These are phyloP conservation scores for Acleris emargana DNA, from an alignment of 2,888 invertebrate genomes.

Conservation along the genomic window DNA sequence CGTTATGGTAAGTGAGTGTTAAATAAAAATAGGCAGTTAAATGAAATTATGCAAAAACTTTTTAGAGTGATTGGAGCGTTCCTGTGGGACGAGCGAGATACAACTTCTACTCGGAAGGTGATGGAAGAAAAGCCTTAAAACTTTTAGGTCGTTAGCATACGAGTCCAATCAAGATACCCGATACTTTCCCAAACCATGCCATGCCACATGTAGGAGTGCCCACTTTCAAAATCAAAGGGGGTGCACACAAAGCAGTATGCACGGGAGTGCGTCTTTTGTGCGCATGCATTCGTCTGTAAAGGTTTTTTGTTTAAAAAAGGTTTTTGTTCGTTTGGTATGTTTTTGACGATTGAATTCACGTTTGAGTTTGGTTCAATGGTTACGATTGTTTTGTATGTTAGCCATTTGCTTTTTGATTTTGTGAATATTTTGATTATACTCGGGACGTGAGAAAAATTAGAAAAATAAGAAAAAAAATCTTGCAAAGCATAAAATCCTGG, in stretches of 20 bases:
- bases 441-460: too few species aligned
- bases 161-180: background rate
- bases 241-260: conserved; percentile 34
- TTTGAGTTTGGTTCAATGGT: conserved; percentile 18
- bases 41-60: too few species aligned
- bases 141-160: background rate
- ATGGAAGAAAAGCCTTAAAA: background rate
- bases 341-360: conserved; percentile 33
- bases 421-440: too few species aligned
- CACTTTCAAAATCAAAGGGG: conserved; percentile 33
- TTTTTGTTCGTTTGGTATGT: conserved; percentile 29
- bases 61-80: too few species aligned
- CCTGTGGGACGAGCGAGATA: too few species aligned
- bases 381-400: conserved; percentile 15
- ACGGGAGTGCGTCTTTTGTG: conserved; percentile 39
- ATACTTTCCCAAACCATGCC: conserved; percentile 7
- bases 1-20: too few species aligned
- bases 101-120: too few species aligned
- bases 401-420: background rate
- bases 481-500: too few species aligned
- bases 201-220: conserved; percentile 22
- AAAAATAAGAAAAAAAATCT: too few species aligned
- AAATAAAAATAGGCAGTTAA: too few species aligned
- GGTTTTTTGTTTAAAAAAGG: conserved; percentile 29
- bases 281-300: conserved; percentile 31